Evolutionary conservation across 1,140 invertebrate species (phyloP), one percentile per base, ranked within the genome.

Genomic region (Mylabris phalerata): DNA sequence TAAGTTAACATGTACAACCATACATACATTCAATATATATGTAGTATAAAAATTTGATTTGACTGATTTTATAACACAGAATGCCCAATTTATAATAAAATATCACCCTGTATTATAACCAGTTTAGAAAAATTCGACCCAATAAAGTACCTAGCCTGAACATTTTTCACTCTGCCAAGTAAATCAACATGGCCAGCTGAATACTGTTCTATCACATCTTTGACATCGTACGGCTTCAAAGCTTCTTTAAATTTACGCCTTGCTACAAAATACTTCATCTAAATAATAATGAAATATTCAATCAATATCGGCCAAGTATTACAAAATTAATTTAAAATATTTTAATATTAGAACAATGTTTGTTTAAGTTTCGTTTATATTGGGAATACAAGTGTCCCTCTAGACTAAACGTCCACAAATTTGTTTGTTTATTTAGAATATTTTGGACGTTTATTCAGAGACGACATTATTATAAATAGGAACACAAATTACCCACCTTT

Each of bases 161-260:
- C 78, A 75, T 84, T 89, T 81, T 92, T 93, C 60, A 92, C 90
- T 75, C 92, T 78, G 67, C 87, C 86, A 66, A 94, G 81, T 71
- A 95, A 85, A 76, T 95, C 92, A 55, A 91, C 88, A 76, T 94
- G 91, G 58, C 92, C 91, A 44, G 90, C 89, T 50, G 89, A 92
- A 76, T 94, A 93, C 76, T 93, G 91, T 78, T 95, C 92, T 70
- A 95, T 93, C 67, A 95, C 91, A 79, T 94, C 92, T 81, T 93
- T 93, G 63, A 95, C 91, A 78, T 95, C 92, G 78, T 95, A 95
- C 58, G 92, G 92, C 78, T 92, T 90, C 71, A 93, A 78, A 63
- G 91, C 91, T 80, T 94, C 90, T 77, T 88, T 88, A 82, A 95
- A 94, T 79, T 93, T 93, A 77, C 88, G 81, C 74, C 90, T 82